phyloP scores from a whole-genome alignment of 2,113 vertebrate genomes.

The Physeter macrocephalus region DNA sequence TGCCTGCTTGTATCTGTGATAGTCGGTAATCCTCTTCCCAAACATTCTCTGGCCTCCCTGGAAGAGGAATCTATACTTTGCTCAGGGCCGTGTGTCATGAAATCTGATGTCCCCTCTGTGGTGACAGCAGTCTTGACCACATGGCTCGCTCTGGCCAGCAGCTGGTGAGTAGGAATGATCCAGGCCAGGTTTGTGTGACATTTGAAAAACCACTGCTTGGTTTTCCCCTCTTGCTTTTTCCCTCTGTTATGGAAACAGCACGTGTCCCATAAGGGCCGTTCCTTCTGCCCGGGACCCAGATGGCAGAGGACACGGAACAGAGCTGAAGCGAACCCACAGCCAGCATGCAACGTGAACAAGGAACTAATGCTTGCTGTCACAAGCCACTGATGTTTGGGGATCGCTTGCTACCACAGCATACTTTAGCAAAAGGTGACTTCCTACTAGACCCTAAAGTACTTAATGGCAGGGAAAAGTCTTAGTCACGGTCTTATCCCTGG shows the following conservation, averaged over 20 bases:
- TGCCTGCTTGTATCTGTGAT: neutral
- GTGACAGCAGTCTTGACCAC: accelerated
- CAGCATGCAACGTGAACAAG: accelerated
- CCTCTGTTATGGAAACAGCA: neutral
- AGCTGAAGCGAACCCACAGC: neutral
- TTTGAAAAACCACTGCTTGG: no score
- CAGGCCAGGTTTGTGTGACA: neutral
- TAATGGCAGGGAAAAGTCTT: neutral
- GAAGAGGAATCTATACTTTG: accelerated
- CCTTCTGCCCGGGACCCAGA: neutral
- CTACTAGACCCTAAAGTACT: neutral
- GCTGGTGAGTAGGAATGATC: accelerated
- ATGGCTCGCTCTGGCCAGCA: neutral
- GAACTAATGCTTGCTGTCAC: no score
- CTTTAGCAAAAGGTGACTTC: neutral
- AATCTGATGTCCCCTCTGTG: neutral
- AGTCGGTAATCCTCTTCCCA: neutral
- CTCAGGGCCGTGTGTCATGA: neutral
- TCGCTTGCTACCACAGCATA: neutral
- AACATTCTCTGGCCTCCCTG: neutral
- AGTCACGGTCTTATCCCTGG: neutral
- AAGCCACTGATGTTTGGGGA: neutral
- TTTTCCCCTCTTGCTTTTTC: neutral
- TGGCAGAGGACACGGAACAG: neutral
- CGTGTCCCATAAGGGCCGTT: neutral